phyloP scores from a whole-genome alignment of 2,113 vertebrate genomes.

The Tychaedon coryphoeus region DNA sequence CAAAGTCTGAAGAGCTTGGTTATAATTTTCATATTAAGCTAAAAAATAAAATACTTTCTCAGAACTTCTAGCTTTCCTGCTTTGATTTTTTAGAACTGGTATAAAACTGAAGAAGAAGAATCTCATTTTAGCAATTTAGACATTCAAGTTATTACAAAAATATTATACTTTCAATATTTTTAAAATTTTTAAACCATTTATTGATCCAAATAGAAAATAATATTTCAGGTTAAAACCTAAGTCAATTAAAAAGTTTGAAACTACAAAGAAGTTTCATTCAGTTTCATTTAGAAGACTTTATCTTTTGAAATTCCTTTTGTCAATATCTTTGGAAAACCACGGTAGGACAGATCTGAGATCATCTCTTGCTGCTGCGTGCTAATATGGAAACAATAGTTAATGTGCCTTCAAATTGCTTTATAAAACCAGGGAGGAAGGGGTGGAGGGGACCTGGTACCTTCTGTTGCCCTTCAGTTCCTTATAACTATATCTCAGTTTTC shows the following conservation, averaged over 20 bases:
- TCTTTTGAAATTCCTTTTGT: neutral
- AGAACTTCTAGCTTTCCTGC: neutral
- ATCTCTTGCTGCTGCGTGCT: neutral
- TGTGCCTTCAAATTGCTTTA: neutral
- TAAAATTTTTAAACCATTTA: neutral
- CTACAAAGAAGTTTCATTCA: neutral
- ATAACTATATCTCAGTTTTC: neutral
- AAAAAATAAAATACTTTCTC: neutral
- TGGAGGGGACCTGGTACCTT: neutral
- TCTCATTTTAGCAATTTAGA: neutral
- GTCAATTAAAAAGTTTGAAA: neutral
- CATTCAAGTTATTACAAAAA: neutral
- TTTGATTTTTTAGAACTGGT: neutral
- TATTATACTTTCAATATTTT: neutral
- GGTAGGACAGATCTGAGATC: neutral
- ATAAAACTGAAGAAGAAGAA: neutral
- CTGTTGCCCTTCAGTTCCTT: neutral
- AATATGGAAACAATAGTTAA: neutral
- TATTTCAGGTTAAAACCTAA: neutral
- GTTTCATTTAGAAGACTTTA: neutral
- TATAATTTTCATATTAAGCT: neutral
- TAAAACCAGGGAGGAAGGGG: rapidly evolving
- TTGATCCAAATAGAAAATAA: neutral
- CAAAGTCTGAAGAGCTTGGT: neutral
- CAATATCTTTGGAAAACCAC: neutral